Evolutionary conservation across 2,888 invertebrate species (phyloP).

Genomic region (Ormyrus labotus): DNA sequence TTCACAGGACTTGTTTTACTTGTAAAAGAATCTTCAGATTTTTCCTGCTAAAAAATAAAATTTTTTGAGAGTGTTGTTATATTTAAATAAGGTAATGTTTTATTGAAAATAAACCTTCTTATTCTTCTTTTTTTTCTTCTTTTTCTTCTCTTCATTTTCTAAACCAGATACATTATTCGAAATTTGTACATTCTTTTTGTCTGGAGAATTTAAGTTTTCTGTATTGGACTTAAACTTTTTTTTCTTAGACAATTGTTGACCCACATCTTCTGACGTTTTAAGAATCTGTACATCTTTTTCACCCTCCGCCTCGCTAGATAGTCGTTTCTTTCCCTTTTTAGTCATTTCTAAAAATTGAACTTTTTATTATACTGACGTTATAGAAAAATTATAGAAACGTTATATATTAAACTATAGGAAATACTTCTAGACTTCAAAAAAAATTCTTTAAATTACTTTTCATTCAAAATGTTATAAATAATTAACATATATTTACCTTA

Average conservation of each 20-base stretch:
- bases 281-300: background rate
- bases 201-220: background rate
- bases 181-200: slow-evolving; percentile 11
- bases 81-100: background rate
- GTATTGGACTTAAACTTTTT: background rate
- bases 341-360: slow-evolving; percentile 24
- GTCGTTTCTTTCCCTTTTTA: slow-evolving; percentile 22
- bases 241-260: background rate
- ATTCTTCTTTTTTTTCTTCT: slow-evolving; percentile 30
- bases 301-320: background rate
- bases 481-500: background rate
- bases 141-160: background rate
- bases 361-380: background rate
- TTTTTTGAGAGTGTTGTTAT: no score
- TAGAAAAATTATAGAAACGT: background rate
- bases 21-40: background rate
- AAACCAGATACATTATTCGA: background rate
- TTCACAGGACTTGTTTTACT: background rate
- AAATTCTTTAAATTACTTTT: slow-evolving; percentile 1
- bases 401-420: background rate
- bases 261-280: background rate
- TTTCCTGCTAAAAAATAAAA: slow-evolving; percentile 18
- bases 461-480: slow-evolving; percentile 8
- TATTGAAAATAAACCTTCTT: slow-evolving; percentile 36
- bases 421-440: background rate